Conservation (phyloP, 2,797 vertebrate species). For the Tokudaia muenninki region DNA sequence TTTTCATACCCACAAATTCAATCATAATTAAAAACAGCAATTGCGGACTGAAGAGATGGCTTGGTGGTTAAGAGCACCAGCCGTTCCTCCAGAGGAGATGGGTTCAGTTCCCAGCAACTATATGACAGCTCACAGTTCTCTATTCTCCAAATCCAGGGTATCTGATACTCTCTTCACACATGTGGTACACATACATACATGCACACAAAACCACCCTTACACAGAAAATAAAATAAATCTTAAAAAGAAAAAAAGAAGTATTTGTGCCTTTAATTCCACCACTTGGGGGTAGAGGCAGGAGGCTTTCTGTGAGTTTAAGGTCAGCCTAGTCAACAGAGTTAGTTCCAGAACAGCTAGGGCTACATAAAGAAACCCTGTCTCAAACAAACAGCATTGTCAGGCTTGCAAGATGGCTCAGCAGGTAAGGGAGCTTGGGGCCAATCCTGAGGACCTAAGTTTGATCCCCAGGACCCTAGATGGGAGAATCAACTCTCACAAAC, state of each 20-base stretch:
- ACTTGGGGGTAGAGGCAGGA: neutral
- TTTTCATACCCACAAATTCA: neutral
- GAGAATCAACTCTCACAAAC: neutral
- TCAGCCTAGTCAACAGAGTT: neutral
- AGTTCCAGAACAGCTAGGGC: neutral
- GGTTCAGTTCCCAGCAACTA: neutral
- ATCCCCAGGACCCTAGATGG: neutral
- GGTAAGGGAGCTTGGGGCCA: neutral
- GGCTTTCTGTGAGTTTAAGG: neutral
- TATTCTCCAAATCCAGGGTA: neutral
- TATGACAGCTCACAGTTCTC: neutral
- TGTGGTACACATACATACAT: neutral
- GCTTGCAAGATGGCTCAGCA: neutral
- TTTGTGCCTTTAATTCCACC: neutral
- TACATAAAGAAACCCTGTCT: neutral
- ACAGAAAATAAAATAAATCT: neutral
- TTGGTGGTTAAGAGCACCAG: neutral
- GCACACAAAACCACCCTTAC: neutral
- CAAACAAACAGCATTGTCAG: neutral
- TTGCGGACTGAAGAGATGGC: no score
- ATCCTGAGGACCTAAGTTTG: neutral
- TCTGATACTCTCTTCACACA: neutral
- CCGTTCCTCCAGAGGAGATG: neutral
- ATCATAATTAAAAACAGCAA: neutral
- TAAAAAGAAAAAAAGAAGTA: neutral